A percentile compares a stretch with the other conserved stretches of the same genome.
These are phyloP conservation scores for Pseudomyrmex cubaensis DNA, from an alignment of 1,140 invertebrate species.

Conservation along the genomic window DNA sequence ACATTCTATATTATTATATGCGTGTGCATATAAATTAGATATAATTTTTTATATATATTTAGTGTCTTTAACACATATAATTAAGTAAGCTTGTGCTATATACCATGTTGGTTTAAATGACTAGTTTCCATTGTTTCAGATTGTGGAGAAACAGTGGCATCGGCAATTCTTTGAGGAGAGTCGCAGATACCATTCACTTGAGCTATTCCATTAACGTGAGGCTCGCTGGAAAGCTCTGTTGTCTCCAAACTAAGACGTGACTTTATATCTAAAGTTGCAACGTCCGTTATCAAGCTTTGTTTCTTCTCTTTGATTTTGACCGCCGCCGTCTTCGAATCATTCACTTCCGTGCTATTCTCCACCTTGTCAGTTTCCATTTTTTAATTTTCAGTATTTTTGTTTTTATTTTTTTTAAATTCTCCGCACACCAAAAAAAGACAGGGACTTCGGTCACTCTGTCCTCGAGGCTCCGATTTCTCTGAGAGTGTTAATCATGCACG, in stretches of 20 bases:
- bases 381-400: conserved; percentile 27
- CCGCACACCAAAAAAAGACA: conserved; percentile 20
- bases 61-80: background rate
- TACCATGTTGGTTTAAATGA: conserved; percentile 82
- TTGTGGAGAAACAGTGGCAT: conserved; percentile 65
- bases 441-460: conserved; percentile 34
- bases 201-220: conserved; percentile 79
- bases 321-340: conserved; percentile 64
- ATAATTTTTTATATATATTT: background rate
- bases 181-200: conserved; percentile 80
- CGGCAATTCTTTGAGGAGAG: conserved; percentile 72
- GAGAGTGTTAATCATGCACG: conserved; percentile 1
- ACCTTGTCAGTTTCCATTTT: conserved; percentile 71
- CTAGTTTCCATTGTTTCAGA: conserved; percentile 79
- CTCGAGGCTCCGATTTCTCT: conserved; percentile 24
- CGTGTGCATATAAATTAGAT: too few relatives aligned
- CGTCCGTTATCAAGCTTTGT: conserved; percentile 68
- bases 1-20: background rate
- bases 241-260: conserved; percentile 76
- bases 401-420: conserved; percentile 28
- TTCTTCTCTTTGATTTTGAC: conserved; percentile 74
- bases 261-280: conserved; percentile 78
- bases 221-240: conserved; percentile 69
- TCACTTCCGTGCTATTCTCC: conserved; percentile 62
- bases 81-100: background rate